A percentile compares a stretch with the other conserved stretches of the same genome.
phyloP scores from a whole-genome alignment of 2,888 invertebrate genomes.

The Margaritifera margaritifera region DNA sequence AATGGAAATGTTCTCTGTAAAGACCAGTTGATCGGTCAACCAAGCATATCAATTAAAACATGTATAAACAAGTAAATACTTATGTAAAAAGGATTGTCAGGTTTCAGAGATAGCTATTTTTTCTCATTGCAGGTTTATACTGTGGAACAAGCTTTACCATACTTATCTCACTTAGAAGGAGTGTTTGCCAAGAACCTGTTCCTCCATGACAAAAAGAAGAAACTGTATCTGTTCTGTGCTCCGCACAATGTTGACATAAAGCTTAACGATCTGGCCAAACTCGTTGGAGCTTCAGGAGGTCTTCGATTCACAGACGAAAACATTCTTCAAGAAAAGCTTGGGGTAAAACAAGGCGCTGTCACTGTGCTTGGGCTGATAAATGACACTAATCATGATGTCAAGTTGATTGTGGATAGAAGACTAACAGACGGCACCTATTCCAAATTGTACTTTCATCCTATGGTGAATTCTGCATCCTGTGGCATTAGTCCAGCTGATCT shows the following conservation, averaged over 20 bases:
- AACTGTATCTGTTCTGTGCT: conserved; percentile 68
- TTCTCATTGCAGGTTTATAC: conserved; percentile 67
- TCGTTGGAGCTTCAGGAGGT: conserved; percentile 65
- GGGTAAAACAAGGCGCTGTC: conserved; percentile 70
- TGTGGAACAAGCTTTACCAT: conserved; percentile 69
- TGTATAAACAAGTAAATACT: background rate
- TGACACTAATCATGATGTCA: conserved; percentile 63
- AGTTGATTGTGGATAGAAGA: conserved; percentile 57
- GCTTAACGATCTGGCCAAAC: conserved; percentile 66
- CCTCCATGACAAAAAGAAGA: conserved; percentile 71
- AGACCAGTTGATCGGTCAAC: no score
- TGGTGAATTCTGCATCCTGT: conserved; percentile 66
- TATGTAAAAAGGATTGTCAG: background rate
- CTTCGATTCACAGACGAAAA: conserved; percentile 69
- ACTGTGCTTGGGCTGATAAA: conserved; percentile 70
- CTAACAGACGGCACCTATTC: conserved; percentile 55
- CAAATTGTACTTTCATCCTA: conserved; percentile 68
- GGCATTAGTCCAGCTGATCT: conserved; percentile 55
- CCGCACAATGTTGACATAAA: conserved; percentile 67
- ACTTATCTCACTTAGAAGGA: conserved; percentile 61
- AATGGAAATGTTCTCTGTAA: no score
- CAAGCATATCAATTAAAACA: no score
- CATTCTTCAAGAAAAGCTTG: conserved; percentile 63
- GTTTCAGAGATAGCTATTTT: background rate
- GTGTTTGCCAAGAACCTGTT: conserved; percentile 71